Evolutionary conservation across 1,140 invertebrate genomes (phyloP), one percentile per base, ranked within the genome.

Genomic region (Araneus ventricosus): DNA sequence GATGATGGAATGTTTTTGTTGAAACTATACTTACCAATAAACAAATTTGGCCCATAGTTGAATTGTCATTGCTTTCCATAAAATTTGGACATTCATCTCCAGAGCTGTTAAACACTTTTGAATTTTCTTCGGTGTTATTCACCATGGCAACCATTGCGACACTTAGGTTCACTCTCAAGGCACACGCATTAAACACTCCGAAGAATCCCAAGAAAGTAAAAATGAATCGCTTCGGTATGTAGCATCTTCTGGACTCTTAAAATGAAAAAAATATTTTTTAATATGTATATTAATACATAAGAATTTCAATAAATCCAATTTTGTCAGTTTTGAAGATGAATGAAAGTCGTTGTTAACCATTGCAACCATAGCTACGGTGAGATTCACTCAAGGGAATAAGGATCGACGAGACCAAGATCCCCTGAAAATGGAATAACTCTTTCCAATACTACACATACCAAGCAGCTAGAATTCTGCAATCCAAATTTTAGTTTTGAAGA

Each of bases 101-200:
- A 6, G 24, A 20, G 24, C 45, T 27, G n/a, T 17, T 45, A 27
- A 24, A n/a, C 2, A 14, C n/a, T 7, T 24, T 27, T 10, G 14
- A 24, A 14, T 30, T 45, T 22, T 39, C 37, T 34, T 95, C 96
- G 94, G 96, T 95, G 95, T 96, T 96, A 88, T 97, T 97, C 94
- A 99, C 98, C 98, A 99, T 99, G 20, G 98, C 98, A 82, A 99
- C 98, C 94, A 99, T 99, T 20, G 98, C 98, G 45, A 99, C 98
- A 4, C 98, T 99, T 96, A 99, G 97, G 95, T 99, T 99, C n/a
- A 98, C 99, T 88, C 98, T 96, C 97, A 99, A 98, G 88, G 98
- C 97, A 95, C 99, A 99, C 0, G 98, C 97, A 95, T 98, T 98
- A 61, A 97, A 97, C 97, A 98, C 98, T 39, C 98, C 98, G 94